These are phyloP conservation scores for Steinernema scapterisci DNA, from an alignment of 2,888 invertebrate genomes.

Conservation along the genomic window DNA sequence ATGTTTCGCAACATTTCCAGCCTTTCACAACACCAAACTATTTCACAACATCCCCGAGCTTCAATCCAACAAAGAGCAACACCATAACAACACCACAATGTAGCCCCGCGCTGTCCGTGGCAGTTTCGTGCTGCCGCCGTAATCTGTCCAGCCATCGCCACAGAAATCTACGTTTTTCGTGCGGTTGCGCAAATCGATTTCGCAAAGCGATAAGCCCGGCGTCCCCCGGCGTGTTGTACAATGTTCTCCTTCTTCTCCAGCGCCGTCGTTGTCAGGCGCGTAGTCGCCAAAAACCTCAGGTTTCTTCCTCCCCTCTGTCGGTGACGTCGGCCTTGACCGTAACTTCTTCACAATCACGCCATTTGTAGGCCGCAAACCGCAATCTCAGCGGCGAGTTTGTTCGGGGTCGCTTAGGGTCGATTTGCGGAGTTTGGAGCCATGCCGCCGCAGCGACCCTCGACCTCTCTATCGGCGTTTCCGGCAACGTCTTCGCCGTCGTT, in stretches of 20 bases:
- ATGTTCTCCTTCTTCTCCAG: not conserved
- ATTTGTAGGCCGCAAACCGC: not conserved
- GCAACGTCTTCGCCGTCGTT: too few relatives aligned
- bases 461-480: not conserved
- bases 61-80: too few relatives aligned
- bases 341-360: not conserved
- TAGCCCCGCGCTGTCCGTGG: too few relatives aligned
- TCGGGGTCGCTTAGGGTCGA: too few relatives aligned
- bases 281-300: too few relatives aligned
- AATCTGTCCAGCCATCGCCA: not conserved
- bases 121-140: not conserved
- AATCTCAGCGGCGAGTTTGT: too few relatives aligned
- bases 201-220: not conserved
- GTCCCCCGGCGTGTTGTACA: not conserved
- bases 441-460: not conserved
- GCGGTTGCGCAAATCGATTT: constrained; percentile 20
- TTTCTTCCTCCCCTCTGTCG: too few relatives aligned
- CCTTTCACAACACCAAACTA: too few relatives aligned
- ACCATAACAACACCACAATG: too few relatives aligned
- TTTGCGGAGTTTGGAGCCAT: too few relatives aligned
- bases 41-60: too few relatives aligned
- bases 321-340: constrained; percentile 17
- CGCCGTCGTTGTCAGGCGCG: not conserved
- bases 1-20: too few relatives aligned
- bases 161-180: not conserved